Evolutionary conservation across 2,113 vertebrate species (phyloP).

Genomic region (Ptyas mucosa): DNA sequence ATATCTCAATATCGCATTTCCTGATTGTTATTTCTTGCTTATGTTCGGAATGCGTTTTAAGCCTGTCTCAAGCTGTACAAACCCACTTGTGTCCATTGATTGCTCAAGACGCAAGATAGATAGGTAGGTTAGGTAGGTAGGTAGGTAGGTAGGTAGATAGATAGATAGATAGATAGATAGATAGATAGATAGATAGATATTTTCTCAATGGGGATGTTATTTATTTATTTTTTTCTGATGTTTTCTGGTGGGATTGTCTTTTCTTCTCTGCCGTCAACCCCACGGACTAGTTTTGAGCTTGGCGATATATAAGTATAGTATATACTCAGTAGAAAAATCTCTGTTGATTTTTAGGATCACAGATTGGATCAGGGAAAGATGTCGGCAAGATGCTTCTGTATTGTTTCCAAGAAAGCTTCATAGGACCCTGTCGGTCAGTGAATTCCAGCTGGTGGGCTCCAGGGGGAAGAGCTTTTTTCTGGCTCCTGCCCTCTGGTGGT

Average conservation of each 20-base stretch:
- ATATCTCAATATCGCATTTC: neutral
- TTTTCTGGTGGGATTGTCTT: too few relatives aligned
- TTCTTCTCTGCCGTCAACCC: neutral
- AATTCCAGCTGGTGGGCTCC: too few relatives aligned
- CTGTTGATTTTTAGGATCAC: neutral
- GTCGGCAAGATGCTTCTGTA: too few relatives aligned
- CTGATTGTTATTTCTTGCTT: neutral
- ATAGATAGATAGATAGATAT: too few relatives aligned
- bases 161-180: too few relatives aligned
- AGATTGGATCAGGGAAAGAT: neutral
- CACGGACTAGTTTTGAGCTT: neutral
- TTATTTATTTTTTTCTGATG: neutral
- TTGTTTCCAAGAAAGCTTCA: too few relatives aligned
- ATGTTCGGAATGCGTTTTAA: neutral
- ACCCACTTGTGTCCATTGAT: neutral
- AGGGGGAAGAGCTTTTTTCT: too few relatives aligned
- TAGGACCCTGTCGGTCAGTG: too few relatives aligned
- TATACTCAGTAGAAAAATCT: neutral
- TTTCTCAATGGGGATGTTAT: neutral
- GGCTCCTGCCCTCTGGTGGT: too few relatives aligned
- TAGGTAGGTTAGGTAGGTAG: too few relatives aligned
- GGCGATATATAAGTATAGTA: neutral
- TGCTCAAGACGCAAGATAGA: neutral
- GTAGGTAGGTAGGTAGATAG: too few relatives aligned
- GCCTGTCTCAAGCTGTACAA: neutral